Percentiles rank a stretch among this genome's conserved stretches.
phyloP scores from a whole-genome alignment of 2,113 vertebrate species.

The Seriola aureovittata region DNA sequence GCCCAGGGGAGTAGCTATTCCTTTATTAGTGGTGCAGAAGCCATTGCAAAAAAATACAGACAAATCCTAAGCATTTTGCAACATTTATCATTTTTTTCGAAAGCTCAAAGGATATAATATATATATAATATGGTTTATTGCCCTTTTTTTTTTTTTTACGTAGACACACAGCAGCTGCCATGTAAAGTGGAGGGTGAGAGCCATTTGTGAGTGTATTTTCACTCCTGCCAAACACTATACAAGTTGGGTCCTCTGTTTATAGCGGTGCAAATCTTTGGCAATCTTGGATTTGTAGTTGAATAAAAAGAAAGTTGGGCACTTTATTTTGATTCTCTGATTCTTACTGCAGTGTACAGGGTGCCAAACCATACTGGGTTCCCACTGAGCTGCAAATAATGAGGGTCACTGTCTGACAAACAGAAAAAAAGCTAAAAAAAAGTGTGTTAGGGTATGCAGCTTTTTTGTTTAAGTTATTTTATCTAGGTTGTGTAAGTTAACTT shows the following conservation, averaged over 20 bases:
- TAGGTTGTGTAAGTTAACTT: too few relatives aligned
- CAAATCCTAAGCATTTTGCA: neutral
- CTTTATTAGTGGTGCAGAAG: conserved; percentile 4
- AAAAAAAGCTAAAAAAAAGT: too few relatives aligned
- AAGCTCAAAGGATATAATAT: neutral
- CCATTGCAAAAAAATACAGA: neutral
- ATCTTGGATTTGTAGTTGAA: neutral
- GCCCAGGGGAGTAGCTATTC: conserved; percentile 14
- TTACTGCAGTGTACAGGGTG: neutral
- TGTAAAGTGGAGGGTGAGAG: too few relatives aligned
- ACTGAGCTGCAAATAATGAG: neutral
- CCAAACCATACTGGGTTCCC: neutral
- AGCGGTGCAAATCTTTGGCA: neutral
- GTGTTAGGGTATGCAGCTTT: neutral
- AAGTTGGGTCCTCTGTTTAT: neutral
- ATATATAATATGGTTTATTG: neutral
- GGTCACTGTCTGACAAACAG: neutral
- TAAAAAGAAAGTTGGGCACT: neutral
- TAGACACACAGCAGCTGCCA: neutral
- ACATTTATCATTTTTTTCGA: neutral
- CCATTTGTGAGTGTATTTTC: neutral
- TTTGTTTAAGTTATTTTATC: neutral
- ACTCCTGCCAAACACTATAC: neutral
- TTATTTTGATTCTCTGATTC: neutral
- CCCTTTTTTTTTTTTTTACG: neutral